Conservation (phyloP, 2,797 vertebrate species). For the Hydrocynus forskahlii region DNA sequence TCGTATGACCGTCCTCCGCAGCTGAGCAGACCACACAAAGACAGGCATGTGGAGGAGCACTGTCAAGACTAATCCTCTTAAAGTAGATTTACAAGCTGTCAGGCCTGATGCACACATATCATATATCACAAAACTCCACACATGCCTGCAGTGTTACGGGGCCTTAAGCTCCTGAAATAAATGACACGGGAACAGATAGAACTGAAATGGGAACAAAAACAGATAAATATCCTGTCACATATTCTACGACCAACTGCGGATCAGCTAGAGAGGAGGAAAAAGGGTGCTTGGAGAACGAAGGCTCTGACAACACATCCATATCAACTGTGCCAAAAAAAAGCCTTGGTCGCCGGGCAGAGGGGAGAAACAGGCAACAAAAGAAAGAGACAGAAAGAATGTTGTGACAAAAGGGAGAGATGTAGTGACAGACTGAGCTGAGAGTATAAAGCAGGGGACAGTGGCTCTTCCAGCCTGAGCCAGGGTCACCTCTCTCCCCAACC, state of each 20-base stretch:
- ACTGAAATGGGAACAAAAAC: slow-evolving; percentile 53
- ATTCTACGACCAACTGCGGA: slow-evolving; percentile 16
- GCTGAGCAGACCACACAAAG: slow-evolving; percentile 53
- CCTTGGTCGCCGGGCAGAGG: slow-evolving; percentile 13
- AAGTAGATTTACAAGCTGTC: slow-evolving; percentile 67
- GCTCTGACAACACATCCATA: slow-evolving; percentile 24
- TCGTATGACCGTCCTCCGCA: slow-evolving; percentile 17
- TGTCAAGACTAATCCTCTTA: slow-evolving; percentile 75
- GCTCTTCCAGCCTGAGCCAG: slow-evolving; percentile 36
- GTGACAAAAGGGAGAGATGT: slow-evolving; percentile 17
- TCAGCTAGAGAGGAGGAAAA: slow-evolving; percentile 10
- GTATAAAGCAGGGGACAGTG: slow-evolving; percentile 19
- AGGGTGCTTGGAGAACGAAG: slow-evolving; percentile 5
- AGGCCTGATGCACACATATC: slow-evolving; percentile 65
- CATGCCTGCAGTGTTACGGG: slow-evolving; percentile 49
- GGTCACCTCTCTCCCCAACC: slow-evolving; percentile 27
- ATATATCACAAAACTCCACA: slow-evolving; percentile 56
- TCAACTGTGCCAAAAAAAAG: slow-evolving; percentile 15
- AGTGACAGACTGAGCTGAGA: slow-evolving; percentile 35
- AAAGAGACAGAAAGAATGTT: slow-evolving; percentile 3
- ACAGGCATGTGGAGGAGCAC: slow-evolving; percentile 46
- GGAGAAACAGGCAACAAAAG: slow-evolving; percentile 8
- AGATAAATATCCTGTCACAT: slow-evolving; percentile 55
- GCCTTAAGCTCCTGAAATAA: slow-evolving; percentile 57
- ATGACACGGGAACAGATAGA: slow-evolving; percentile 54